Conservation (phyloP, 2,888 invertebrate species). For the Polydrusus tereticollis region DNA sequence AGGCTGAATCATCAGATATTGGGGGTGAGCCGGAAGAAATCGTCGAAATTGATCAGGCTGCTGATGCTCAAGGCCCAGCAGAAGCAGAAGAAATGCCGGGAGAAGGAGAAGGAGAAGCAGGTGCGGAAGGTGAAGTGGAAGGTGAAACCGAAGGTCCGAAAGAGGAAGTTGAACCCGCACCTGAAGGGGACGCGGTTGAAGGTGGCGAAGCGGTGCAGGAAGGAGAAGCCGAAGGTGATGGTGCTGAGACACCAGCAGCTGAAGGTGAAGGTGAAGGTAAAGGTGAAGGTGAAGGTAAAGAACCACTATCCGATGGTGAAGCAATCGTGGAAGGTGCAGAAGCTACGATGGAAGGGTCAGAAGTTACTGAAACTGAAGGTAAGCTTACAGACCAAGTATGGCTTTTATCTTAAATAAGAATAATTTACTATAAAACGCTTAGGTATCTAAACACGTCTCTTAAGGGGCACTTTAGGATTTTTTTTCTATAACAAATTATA, state of each 20-base stretch:
- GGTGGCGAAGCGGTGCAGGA: background rate
- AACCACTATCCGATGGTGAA: conserved; percentile 35
- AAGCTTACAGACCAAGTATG: background rate
- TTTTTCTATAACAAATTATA: no score
- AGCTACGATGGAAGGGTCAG: background rate
- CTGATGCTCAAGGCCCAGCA: conserved; percentile 4
- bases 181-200: conserved; percentile 23
- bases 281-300: conserved; percentile 38
- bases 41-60: background rate
- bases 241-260: conserved; percentile 13
- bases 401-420: no score
- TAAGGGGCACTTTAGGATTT: no score
- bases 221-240: conserved; percentile 12
- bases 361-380: background rate
- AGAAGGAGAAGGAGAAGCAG: conserved; percentile 16
- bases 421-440: no score
- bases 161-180: background rate
- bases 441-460: no score
- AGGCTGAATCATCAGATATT: background rate
- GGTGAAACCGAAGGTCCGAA: background rate
- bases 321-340: conserved; percentile 37
- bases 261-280: conserved; percentile 38
- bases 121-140: conserved; percentile 15
- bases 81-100: conserved; percentile 23
- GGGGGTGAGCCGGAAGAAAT: background rate